phyloP scores from a whole-genome alignment of 1,140 invertebrate species.

The Papilio machaon region DNA sequence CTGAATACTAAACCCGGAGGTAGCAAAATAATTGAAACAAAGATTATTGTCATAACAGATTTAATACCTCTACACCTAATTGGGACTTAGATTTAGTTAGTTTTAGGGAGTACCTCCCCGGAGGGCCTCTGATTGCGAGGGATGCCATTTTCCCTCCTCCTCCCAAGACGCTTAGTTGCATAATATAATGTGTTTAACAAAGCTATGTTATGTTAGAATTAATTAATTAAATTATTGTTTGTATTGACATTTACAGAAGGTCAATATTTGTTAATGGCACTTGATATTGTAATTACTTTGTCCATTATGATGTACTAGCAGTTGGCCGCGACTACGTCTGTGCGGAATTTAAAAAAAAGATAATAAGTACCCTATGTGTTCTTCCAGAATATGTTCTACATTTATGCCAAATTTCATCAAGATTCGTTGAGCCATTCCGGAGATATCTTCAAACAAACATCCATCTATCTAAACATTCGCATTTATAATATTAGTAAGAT shows the following conservation, averaged over 20 bases:
- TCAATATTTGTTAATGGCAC: not conserved
- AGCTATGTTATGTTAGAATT: not conserved
- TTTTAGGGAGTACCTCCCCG: not conserved
- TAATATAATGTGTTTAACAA: not conserved
- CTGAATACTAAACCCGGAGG: not conserved
- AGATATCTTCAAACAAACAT: too few relatives aligned
- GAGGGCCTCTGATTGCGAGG: not conserved
- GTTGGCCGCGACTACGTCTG: too few relatives aligned
- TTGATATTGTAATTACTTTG: not conserved
- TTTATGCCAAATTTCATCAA: too few relatives aligned
- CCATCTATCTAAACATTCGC: too few relatives aligned
- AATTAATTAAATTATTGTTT: constrained; percentile 19
- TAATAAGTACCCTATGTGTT: too few relatives aligned
- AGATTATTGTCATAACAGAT: not conserved
- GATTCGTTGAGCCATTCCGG: too few relatives aligned
- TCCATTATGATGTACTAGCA: not conserved
- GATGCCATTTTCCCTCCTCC: not conserved
- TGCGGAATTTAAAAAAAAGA: too few relatives aligned
- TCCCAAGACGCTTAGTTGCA: not conserved
- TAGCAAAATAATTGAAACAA: constrained; percentile 15
- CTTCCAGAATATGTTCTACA: too few relatives aligned
- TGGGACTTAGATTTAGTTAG: constrained; percentile 21
- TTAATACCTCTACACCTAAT: not conserved
- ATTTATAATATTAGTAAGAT: too few relatives aligned
- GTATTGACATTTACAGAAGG: constrained; percentile 5